Conservation (phyloP, 1,140 invertebrate species). For the Aphis gossypii region DNA sequence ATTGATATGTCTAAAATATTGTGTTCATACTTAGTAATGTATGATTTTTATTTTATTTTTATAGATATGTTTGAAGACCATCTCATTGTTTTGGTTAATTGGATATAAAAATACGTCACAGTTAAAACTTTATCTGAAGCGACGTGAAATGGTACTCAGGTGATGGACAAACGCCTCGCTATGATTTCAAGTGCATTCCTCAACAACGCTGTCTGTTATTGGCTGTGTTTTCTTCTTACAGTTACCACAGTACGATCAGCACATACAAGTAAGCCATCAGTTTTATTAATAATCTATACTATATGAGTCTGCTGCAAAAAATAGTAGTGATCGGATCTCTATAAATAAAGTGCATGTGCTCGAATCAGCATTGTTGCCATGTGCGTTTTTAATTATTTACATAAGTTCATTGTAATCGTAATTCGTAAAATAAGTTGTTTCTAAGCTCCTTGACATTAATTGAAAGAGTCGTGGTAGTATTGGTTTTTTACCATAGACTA, state of each 20-base stretch:
- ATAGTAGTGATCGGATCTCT: too few species aligned
- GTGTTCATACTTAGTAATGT: not conserved
- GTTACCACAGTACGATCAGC: not conserved
- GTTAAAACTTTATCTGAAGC: not conserved
- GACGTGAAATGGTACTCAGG: slow-evolving; percentile 54
- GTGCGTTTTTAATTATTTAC: too few species aligned
- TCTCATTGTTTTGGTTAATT: not conserved
- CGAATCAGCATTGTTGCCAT: too few species aligned
- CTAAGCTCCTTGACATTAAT: too few species aligned
- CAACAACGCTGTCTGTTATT: not conserved
- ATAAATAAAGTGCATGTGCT: too few species aligned
- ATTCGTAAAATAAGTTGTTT: too few species aligned
- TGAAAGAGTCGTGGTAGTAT: too few species aligned
- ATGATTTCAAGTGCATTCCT: slow-evolving; percentile 6
- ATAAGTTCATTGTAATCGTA: too few species aligned
- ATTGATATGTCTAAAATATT: not conserved
- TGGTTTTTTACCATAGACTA: too few species aligned
- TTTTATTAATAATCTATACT: not conserved
- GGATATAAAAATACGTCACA: not conserved
- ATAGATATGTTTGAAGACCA: slow-evolving; percentile 7
- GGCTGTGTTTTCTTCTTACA: slow-evolving; percentile 19
- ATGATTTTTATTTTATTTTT: not conserved
- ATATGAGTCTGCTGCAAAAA: too few species aligned
- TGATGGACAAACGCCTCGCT: slow-evolving; percentile 42
- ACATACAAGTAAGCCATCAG: slow-evolving; percentile 9